A percentile compares a stretch with the other conserved stretches of the same genome.
Conservation (phyloP, 2,888 invertebrate species). For the Embidobia sp. region DNA sequence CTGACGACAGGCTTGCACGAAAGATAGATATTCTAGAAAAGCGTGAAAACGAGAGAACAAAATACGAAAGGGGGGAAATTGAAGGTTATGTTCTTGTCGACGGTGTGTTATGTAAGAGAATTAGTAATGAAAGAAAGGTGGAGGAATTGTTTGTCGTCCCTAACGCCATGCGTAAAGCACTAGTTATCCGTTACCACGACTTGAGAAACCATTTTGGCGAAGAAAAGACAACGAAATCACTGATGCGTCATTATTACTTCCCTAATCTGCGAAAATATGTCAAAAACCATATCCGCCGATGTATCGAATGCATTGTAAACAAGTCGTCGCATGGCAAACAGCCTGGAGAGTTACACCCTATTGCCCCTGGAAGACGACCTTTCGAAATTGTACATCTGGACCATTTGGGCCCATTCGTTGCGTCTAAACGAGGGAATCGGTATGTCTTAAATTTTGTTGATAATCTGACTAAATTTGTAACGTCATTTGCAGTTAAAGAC, state of each 20-base stretch:
- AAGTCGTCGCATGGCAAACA: slow-evolving; percentile 60
- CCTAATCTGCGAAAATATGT: slow-evolving; percentile 59
- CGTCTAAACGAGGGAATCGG: slow-evolving; percentile 44
- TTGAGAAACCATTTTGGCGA: slow-evolving; percentile 60
- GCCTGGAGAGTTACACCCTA: slow-evolving; percentile 64
- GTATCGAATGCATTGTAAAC: slow-evolving; percentile 65
- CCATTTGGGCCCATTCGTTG: slow-evolving; percentile 66
- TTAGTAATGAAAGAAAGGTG: background rate
- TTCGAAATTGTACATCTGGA: slow-evolving; percentile 66
- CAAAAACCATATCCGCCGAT: slow-evolving; percentile 53
- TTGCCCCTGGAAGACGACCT: slow-evolving; percentile 63
- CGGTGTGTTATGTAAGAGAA: background rate
- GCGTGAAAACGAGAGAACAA: background rate
- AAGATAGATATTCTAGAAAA: background rate
- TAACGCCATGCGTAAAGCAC: background rate
- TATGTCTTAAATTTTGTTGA: slow-evolving; percentile 65
- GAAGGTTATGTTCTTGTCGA: too few species aligned
- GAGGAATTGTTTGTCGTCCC: background rate
- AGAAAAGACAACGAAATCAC: slow-evolving; percentile 42
- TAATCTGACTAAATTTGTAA: slow-evolving; percentile 63
- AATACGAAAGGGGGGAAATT: too few species aligned
- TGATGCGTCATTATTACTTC: slow-evolving; percentile 62
- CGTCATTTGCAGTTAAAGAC: slow-evolving; percentile 52
- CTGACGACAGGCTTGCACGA: background rate
- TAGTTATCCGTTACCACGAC: background rate